Percentiles rank a stretch among this genome's conserved stretches.
phyloP scores from a whole-genome alignment of 2,113 vertebrate genomes.

The Hippolais icterina region DNA sequence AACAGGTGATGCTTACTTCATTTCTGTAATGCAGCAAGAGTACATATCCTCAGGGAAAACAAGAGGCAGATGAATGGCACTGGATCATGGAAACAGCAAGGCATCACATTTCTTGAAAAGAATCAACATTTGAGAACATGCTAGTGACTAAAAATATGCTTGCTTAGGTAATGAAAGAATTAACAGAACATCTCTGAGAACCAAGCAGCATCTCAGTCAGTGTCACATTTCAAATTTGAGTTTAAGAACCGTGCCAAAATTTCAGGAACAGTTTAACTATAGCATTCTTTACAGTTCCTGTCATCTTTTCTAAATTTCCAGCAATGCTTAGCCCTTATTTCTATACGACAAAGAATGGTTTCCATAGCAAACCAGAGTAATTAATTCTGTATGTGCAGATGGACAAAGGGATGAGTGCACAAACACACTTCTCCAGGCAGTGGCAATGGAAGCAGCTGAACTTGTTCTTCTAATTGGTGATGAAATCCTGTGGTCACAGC shows the following conservation, averaged over 20 bases:
- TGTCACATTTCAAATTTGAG: not conserved
- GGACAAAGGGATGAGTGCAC: not conserved
- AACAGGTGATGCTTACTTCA: not conserved
- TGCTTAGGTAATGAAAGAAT: not conserved
- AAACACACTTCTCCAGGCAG: not conserved
- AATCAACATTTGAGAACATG: not conserved
- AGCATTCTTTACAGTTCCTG: not conserved
- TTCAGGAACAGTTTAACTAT: conserved; percentile 39
- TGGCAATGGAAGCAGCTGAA: conserved; percentile 28
- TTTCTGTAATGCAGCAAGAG: not conserved
- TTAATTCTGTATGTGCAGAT: not conserved
- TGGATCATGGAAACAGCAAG: not conserved
- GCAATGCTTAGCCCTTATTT: not conserved
- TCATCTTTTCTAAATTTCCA: not conserved
- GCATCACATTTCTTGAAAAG: not conserved
- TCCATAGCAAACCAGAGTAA: conserved; percentile 57
- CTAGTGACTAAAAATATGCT: not conserved
- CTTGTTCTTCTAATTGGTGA: conserved; percentile 31
- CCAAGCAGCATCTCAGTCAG: not conserved
- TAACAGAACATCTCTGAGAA: not conserved
- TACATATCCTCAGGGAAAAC: not conserved
- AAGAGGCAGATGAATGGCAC: not conserved
- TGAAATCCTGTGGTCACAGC: not conserved
- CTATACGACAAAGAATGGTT: not conserved
- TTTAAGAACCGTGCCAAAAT: not conserved